Evolutionary conservation across 2,888 invertebrate genomes (phyloP), one percentile per base, ranked within the genome.

Genomic region (Poecilobothrus nobilitatus): DNA sequence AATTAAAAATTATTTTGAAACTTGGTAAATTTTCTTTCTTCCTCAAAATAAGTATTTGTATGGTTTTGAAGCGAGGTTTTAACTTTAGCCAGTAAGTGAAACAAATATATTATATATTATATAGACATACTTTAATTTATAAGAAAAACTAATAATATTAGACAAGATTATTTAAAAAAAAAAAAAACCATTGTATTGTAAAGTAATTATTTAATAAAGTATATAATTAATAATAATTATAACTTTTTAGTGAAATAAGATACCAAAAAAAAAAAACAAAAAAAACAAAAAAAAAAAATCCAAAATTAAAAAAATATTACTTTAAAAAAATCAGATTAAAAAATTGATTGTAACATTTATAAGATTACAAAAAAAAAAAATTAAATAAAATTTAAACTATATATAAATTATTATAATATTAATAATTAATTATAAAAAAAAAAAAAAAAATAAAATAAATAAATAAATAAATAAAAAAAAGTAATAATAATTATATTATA

Each of bases 401-500:
- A 44, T 44, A 44, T 44, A 12, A 44, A 44, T 44, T 44, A 44
- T 44, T 10, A 9, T 9, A 44, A 44, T 44, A 44, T 44, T 10
- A 44, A 9, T 44, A 44, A 44, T 15, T 44, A 44, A 44, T 34
- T 10, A 9, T 44, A 44, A 44, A 44, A 10, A 10, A 44, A 44
- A 44, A 44, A 44, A 2, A 7, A 44, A 44, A 9, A 44, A 44
- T 44, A 44, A 44, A 10, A 44, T 10, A 10, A 44, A 9, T 44
- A 44, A 44, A 44, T 44, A 44, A 44, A n/a, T n/a, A n/a, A n/a
- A n/a, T n/a, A n/a, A n/a, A n/a, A n/a, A n/a, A n/a, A n/a, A n/a
- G n/a, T 44, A 44, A 44, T 44, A 44, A 44, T 44, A 44, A 44
- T 44, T 44, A 44, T 44, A 44, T 44, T 44, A 44, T 44, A 44